phyloP scores from a whole-genome alignment of 2,113 vertebrate species.

The Cynopterus brachyotis region DNA sequence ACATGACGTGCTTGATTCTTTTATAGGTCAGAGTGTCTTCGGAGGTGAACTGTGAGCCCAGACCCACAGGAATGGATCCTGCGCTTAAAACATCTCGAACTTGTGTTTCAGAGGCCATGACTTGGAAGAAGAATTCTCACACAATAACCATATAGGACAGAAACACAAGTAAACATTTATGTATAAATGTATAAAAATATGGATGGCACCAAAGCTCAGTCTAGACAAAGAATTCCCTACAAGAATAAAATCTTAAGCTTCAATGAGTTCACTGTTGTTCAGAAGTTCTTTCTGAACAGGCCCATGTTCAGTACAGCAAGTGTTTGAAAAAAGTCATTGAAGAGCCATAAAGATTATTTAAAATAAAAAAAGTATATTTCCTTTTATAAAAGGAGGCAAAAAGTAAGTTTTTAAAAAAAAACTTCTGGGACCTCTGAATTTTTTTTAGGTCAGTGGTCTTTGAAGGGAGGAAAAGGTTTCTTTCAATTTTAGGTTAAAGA shows the following conservation, averaged over 20 bases:
- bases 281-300: neutral
- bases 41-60: conserved; percentile 7
- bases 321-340: conserved; percentile 24
- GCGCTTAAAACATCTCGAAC: neutral
- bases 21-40: neutral
- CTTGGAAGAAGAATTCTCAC: neutral
- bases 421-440: conserved; percentile 10
- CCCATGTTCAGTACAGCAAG: neutral
- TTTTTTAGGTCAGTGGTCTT: neutral
- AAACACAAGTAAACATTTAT: neutral
- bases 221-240: conserved; percentile 4
- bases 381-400: conserved; percentile 9
- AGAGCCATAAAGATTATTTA: conserved; percentile 4
- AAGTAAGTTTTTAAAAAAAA: neutral
- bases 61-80: neutral
- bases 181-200: neutral
- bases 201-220: neutral
- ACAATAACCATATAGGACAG: neutral
- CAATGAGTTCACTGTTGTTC: neutral
- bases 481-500: conserved; percentile 39
- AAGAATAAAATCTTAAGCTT: conserved; percentile 43
- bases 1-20: conserved; percentile 27
- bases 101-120: neutral
- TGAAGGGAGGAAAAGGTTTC: neutral
- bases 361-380: conserved; percentile 28